A percentile compares a stretch with the other conserved stretches of the same genome.
phyloP scores from a whole-genome alignment of 2,113 vertebrate species.

The Neolamprologus caudopunctatus region DNA sequence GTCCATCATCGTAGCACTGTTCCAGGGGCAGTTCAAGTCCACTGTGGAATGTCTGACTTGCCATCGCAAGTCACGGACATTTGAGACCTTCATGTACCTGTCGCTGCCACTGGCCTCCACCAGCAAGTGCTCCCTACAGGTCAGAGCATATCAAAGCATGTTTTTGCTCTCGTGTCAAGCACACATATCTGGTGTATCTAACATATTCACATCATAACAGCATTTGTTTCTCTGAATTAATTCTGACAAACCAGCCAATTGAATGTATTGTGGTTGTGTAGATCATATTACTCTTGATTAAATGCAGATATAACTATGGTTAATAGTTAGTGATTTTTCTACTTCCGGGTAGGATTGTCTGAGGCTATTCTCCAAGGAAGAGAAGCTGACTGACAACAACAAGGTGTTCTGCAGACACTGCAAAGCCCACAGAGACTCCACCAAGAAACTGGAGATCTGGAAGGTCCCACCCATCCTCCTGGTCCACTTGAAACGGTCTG shows the following conservation, averaged over 20 bases:
- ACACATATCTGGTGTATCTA: background rate
- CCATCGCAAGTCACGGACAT: conserved; percentile 88
- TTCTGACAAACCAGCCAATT: background rate
- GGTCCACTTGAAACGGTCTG: conserved; percentile 93
- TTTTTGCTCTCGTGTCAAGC: background rate
- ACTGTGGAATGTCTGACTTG: conserved; percentile 95
- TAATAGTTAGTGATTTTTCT: background rate
- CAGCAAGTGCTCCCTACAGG: conserved; percentile 94
- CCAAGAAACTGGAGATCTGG: conserved; percentile 99
- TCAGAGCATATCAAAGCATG: conserved; percentile 29
- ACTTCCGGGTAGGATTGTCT: conserved; percentile 82
- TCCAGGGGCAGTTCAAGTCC: conserved; percentile 98
- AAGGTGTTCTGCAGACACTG: conserved; percentile 95
- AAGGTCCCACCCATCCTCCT: conserved; percentile 92
- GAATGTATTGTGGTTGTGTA: background rate
- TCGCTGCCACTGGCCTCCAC: conserved; percentile 86
- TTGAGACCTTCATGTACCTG: conserved; percentile 98
- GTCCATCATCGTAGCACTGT: conserved; percentile 91
- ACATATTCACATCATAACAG: background rate
- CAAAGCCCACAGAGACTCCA: conserved; percentile 88
- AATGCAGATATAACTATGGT: background rate
- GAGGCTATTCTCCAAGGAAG: conserved; percentile 95
- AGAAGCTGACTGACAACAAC: conserved; percentile 93
- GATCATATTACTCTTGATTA: background rate
- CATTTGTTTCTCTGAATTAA: background rate